These are phyloP conservation scores for Ferrisia virgata DNA, from an alignment of 2,888 invertebrate species.

Conservation along the genomic window DNA sequence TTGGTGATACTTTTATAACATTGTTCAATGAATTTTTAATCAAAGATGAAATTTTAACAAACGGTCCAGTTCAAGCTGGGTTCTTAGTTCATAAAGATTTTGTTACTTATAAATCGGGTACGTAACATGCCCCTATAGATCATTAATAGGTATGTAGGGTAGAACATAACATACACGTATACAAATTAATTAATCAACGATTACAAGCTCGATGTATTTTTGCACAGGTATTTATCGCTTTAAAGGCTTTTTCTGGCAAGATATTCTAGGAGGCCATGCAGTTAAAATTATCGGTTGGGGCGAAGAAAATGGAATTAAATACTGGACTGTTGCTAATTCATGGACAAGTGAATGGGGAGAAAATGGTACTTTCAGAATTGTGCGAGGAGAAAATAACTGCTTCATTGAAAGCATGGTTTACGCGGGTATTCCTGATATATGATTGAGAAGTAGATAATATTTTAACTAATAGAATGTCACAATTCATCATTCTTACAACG, in stretches of 20 bases:
- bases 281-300: constrained; percentile 48
- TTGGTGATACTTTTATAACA: neutral
- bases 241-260: neutral
- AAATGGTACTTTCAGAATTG: constrained; percentile 46
- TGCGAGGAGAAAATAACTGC: constrained; percentile 41
- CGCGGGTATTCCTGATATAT: constrained; percentile 45
- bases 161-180: too few relatives aligned
- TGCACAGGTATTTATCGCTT: neutral
- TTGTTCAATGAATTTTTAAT: constrained; percentile 9
- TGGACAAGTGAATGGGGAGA: constrained; percentile 46
- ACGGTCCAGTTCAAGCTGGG: constrained; percentile 28
- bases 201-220: too few relatives aligned
- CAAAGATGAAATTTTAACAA: constrained; percentile 2
- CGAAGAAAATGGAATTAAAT: constrained; percentile 46
- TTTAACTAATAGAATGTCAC: too few relatives aligned
- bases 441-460: too few relatives aligned
- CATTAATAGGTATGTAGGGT: too few relatives aligned
- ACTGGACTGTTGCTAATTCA: constrained; percentile 46
- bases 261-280: constrained; percentile 46
- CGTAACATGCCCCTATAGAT: neutral
- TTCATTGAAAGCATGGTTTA: constrained; percentile 45
- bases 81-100: constrained; percentile 26
- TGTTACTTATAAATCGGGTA: constrained; percentile 12
- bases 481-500: too few relatives aligned
- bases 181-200: too few relatives aligned